Conservation (phyloP, 2,888 invertebrate species). For the Quadriops clusia region DNA sequence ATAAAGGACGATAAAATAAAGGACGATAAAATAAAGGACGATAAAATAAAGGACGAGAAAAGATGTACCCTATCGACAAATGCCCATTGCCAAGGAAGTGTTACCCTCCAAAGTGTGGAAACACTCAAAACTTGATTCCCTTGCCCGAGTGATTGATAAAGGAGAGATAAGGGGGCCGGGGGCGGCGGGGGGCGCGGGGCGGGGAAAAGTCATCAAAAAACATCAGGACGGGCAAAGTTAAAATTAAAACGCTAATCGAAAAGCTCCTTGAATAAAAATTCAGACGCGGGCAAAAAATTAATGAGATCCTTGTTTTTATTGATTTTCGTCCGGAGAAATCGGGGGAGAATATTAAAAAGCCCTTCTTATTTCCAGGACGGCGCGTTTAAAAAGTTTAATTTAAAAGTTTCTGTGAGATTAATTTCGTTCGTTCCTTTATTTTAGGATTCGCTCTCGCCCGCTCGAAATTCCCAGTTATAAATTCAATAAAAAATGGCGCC, state of each 20-base stretch:
- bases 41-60: too few species aligned
- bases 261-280: constrained; percentile 21
- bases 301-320: constrained; percentile 19
- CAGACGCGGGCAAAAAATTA: constrained; percentile 16
- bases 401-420: too few species aligned
- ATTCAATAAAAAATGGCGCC: neutral
- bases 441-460: neutral
- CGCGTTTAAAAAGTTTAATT: neutral
- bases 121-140: too few species aligned
- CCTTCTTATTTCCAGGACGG: constrained; percentile 10
- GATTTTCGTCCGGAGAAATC: constrained; percentile 12
- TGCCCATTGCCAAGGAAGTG: too few species aligned
- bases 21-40: too few species aligned
- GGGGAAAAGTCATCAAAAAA: constrained; percentile 24
- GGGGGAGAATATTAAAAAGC: constrained; percentile 14
- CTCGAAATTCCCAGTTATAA: too few species aligned
- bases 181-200: constrained; percentile 9
- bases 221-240: constrained; percentile 20
- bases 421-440: too few species aligned
- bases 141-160: too few species aligned
- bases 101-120: too few species aligned
- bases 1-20: too few species aligned
- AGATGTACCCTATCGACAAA: too few species aligned
- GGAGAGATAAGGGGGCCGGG: constrained; percentile 21
- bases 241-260: constrained; percentile 28